Base-by-base conservation (phyloP, 1,140 invertebrate species). In the Vanessa atalanta region DNA sequence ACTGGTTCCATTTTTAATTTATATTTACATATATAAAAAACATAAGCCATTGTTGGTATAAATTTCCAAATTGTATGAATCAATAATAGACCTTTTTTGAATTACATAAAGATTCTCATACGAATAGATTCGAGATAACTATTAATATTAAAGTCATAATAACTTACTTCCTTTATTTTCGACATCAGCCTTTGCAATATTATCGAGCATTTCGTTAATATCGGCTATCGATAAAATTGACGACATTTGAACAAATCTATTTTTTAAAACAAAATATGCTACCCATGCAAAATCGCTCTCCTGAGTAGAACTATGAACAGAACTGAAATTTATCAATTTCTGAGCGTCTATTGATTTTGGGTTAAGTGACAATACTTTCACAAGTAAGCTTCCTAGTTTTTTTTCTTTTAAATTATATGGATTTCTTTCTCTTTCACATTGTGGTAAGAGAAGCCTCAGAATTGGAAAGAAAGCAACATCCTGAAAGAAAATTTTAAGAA, bases 381-480 rank as follows among this genome's bases (percentile, higher is more conserved):
- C 83, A 13, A 92, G 73, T 16, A 88, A 50, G 47, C 69, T 68
- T 2, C 85, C 88, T n/a, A 92, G 84, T 74, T 85, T 90, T 6
- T 69, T 79, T 68, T 89, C 88, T 60, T 88, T 90, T 48, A 92
- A 75, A 47, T 91, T 90, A 69, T 91, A 92, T 0, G 90, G 79
- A 66, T 70, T 81, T 67, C 90, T 81, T 69, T 91, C 89, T 50
- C 88, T 77, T 65, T 92, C 89, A 57, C 79, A 75, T 37, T 81
- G 76, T 26, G 90, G 89, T n/a, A 90, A 26, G 5, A 92, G 70
- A 14, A 92, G 70, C 57, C 90, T 82, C 64, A 92, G 51, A 15
- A 92, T 78, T 0, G 89, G 86, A 65, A 78, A 91, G 20, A 90
- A 82, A 8, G 76, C 85, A 6, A 82, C 71, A 72, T 86, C 80